These are phyloP conservation scores for Drosophila takahashii DNA, from an alignment of 1,140 invertebrate species.

Conservation along the genomic window DNA sequence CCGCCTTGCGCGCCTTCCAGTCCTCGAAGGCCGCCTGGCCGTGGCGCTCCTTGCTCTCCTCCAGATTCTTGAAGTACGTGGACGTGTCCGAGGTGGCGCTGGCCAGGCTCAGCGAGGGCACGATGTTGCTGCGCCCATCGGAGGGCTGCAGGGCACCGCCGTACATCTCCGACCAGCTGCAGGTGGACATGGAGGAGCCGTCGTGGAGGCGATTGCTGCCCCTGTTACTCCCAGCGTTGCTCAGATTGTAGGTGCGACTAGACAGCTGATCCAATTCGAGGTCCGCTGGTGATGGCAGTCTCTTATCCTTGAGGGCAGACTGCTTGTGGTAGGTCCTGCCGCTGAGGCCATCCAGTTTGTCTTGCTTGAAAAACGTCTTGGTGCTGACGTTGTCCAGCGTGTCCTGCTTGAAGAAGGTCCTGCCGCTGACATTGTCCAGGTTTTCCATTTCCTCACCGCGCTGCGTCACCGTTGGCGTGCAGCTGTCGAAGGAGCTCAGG, in stretches of 20 bases:
- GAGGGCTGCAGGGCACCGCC: slow-evolving; percentile 32
- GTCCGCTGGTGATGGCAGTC: background rate
- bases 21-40: slow-evolving; percentile 34
- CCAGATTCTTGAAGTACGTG: slow-evolving; percentile 52
- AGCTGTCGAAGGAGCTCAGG: slow-evolving; percentile 24
- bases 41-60: slow-evolving; percentile 37
- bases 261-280: slow-evolving; percentile 6
- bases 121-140: slow-evolving; percentile 43
- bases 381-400: background rate
- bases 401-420: slow-evolving; percentile 12
- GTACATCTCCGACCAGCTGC: slow-evolving; percentile 67
- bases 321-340: background rate
- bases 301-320: background rate
- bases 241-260: slow-evolving; percentile 55
- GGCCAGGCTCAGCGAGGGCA: slow-evolving; percentile 50
- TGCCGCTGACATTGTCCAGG: slow-evolving; percentile 29
- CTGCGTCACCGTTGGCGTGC: background rate
- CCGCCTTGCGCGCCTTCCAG: slow-evolving; percentile 60
- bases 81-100: slow-evolving; percentile 34
- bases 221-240: slow-evolving; percentile 2
- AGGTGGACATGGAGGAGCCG: slow-evolving; percentile 51
- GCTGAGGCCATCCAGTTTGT: background rate
- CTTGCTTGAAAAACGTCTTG: background rate
- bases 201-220: slow-evolving; percentile 17
- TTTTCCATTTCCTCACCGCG: background rate